Conservation (phyloP, 2,113 vertebrate genomes). For the Entelurus aequoreus region DNA sequence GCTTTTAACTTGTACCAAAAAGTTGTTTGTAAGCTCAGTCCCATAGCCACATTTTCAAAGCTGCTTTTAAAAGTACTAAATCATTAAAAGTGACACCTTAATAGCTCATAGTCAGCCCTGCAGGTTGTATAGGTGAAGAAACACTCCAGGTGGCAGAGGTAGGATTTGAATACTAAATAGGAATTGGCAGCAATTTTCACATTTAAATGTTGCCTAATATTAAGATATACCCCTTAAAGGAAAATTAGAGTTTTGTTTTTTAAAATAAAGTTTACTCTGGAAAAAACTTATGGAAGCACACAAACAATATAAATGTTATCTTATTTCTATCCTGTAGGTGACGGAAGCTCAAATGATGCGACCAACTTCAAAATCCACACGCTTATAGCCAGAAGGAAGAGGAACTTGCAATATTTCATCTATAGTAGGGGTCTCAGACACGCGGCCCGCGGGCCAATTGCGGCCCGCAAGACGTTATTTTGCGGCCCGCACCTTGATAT, state of each 20-base stretch:
- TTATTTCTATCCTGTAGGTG: background rate
- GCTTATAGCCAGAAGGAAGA: too few species aligned
- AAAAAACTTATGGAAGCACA: background rate
- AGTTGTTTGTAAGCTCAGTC: background rate
- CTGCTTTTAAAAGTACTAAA: background rate
- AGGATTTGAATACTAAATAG: background rate
- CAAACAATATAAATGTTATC: background rate
- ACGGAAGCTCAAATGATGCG: too few species aligned
- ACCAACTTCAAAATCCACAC: too few species aligned
- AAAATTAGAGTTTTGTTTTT: background rate
- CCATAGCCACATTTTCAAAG: background rate
- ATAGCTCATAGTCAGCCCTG: background rate
- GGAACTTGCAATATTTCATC: too few species aligned
- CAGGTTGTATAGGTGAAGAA: background rate
- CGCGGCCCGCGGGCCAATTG: too few species aligned
- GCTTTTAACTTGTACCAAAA: background rate
- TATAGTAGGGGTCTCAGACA: too few species aligned
- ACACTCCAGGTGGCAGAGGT: background rate
- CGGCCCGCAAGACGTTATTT: too few species aligned
- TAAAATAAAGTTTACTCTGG: background rate
- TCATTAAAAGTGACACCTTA: background rate
- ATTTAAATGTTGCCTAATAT: background rate
- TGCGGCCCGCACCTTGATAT: too few species aligned
- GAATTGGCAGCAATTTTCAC: background rate
- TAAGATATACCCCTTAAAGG: background rate